Evolutionary conservation across 1,140 invertebrate genomes (phyloP).

Genomic region (Brachionus angularis): DNA sequence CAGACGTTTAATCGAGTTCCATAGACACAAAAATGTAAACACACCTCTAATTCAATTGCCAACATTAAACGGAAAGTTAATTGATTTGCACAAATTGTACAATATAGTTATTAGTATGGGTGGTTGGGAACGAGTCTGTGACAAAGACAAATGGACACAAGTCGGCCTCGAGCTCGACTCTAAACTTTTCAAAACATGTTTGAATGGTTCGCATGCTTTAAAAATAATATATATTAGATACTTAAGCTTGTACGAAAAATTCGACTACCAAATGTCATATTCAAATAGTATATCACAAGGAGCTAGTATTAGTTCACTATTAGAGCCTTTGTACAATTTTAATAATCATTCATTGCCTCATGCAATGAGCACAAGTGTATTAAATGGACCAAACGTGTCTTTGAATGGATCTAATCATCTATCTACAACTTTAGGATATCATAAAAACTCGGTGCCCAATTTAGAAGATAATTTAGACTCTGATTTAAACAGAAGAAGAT

Average conservation of each 20-base stretch:
- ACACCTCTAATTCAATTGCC: conserved; percentile 71
- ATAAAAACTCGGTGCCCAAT: conserved; percentile 22
- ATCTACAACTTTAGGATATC: conserved; percentile 3
- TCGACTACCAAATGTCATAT: conserved; percentile 21
- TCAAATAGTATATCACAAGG: not conserved
- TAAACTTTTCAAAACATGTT: conserved; percentile 68
- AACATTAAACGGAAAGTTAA: conserved; percentile 76
- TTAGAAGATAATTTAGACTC: conserved; percentile 10
- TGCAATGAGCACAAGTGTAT: not conserved
- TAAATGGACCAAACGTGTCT: not conserved
- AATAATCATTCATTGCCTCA: conserved; percentile 10
- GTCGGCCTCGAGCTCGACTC: conserved; percentile 71
- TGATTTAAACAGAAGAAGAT: conserved; percentile 23
- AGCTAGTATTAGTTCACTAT: not conserved
- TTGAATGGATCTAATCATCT: too few species aligned
- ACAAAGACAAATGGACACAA: conserved; percentile 73
- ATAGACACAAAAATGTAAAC: conserved; percentile 59
- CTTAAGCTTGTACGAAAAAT: conserved; percentile 49
- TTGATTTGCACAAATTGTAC: conserved; percentile 85
- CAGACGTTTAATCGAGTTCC: conserved; percentile 28
- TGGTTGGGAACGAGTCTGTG: conserved; percentile 83
- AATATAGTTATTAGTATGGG: conserved; percentile 80
- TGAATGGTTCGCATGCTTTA: conserved; percentile 77
- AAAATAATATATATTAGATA: conserved; percentile 82
- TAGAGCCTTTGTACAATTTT: conserved; percentile 20